Percentiles rank a stretch among this genome's conserved stretches.
Evolutionary conservation across 2,797 vertebrate species (phyloP).

Genomic region (Coranthus polyacanthus): DNA sequence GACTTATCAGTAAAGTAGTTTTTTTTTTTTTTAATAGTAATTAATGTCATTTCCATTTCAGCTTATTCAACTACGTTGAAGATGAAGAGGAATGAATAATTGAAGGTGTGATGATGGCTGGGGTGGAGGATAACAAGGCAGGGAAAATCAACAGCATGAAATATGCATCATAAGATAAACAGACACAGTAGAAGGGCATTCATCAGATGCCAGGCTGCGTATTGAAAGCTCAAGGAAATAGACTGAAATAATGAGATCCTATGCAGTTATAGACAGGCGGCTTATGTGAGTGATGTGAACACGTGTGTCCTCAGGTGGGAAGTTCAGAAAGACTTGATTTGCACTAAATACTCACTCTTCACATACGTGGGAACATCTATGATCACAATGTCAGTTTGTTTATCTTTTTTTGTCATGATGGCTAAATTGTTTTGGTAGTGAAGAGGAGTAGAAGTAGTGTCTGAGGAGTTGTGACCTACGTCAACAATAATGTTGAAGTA

Average conservation of each 20-base stretch:
- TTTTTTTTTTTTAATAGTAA: background rate
- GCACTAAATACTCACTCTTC: no score
- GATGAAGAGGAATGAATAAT: background rate
- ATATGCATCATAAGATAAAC: constrained; percentile 24
- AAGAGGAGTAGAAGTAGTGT: no score
- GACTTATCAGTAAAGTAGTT: background rate
- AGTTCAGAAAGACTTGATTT: no score
- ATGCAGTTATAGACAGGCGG: background rate
- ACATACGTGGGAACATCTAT: no score
- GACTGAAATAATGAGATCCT: constrained; percentile 7
- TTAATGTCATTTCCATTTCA: constrained; percentile 24
- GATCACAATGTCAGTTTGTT: no score
- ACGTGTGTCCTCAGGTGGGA: no score
- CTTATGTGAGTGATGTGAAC: background rate
- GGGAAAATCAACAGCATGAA: constrained; percentile 20
- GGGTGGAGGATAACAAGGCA: constrained; percentile 6
- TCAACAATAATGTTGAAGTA: no score
- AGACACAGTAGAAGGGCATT: background rate
- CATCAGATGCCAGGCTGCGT: background rate
- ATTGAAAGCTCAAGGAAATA: background rate
- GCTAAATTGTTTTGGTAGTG: no score
- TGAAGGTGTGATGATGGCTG: background rate
- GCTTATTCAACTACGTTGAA: background rate
- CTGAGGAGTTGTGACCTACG: no score
- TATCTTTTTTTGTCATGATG: no score